phyloP scores from a whole-genome alignment of 1,140 invertebrate genomes.

The Pogonomyrmex barbatus region DNA sequence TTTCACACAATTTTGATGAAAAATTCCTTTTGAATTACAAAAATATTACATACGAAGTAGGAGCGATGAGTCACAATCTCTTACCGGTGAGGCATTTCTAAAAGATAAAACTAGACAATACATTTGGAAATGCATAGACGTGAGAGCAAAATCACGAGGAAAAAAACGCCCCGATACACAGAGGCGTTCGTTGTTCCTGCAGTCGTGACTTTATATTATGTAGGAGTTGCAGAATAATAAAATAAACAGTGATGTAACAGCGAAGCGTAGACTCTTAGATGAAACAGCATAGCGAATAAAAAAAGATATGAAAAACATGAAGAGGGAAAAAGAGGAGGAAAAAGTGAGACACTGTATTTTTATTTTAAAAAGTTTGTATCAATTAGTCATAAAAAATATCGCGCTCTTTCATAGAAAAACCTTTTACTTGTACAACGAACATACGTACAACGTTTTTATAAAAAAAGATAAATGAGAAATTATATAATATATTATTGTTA shows the following conservation, averaged over 20 bases:
- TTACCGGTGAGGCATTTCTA: conserved; percentile 19
- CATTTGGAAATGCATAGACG: conserved; percentile 40
- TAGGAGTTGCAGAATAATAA: conserved; percentile 48
- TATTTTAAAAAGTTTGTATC: conserved; percentile 18
- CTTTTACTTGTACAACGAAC: conserved; percentile 14
- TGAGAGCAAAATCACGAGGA: conserved; percentile 17
- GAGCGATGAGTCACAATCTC: conserved; percentile 11
- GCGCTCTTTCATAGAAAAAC: neutral
- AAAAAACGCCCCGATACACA: neutral
- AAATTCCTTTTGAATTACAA: neutral
- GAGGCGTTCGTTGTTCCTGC: neutral
- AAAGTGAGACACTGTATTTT: neutral
- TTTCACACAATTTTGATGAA: neutral
- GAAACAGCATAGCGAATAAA: conserved; percentile 2
- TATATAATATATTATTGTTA: neutral
- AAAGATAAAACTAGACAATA: conserved; percentile 39
- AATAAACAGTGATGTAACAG: conserved; percentile 44
- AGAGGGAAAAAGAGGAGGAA: neutral
- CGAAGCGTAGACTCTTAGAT: conserved; percentile 15
- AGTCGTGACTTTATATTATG: conserved; percentile 46
- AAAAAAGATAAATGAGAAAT: neutral
- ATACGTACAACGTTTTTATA: conserved; percentile 4
- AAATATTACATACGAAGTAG: neutral
- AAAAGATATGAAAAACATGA: conserved; percentile 2
- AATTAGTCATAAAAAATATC: neutral